These are phyloP conservation scores for Podiceps cristatus DNA, from an alignment of 2,113 vertebrate genomes.

Conservation along the genomic window DNA sequence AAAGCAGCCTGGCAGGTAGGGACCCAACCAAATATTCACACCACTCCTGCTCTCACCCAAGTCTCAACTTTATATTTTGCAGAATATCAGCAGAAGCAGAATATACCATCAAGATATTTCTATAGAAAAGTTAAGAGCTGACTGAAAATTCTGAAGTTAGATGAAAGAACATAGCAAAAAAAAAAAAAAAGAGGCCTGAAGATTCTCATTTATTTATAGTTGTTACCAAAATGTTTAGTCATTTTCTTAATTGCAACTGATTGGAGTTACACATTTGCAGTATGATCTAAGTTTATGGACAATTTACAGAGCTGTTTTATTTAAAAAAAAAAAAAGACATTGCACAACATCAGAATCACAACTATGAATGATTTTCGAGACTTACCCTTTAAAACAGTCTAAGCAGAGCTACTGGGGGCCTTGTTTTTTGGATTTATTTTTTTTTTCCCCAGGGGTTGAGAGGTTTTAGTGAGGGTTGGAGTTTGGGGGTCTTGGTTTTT, in stretches of 20 bases:
- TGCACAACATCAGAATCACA: neutral
- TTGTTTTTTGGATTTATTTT: neutral
- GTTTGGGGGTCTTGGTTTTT: no score
- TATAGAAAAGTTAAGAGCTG: neutral
- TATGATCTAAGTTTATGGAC: neutral
- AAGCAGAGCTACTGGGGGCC: neutral
- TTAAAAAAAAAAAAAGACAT: neutral
- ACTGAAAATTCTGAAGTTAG: neutral
- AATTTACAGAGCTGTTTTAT: neutral
- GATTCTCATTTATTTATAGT: neutral
- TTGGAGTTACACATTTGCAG: neutral
- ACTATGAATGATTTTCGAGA: neutral
- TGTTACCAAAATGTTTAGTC: neutral
- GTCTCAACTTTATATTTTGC: neutral
- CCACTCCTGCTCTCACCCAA: neutral
- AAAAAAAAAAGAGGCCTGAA: neutral
- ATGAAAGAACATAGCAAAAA: neutral
- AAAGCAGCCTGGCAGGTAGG: neutral
- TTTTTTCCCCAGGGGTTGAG: neutral
- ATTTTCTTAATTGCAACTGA: neutral
- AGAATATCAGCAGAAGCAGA: neutral
- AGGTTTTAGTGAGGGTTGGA: rapidly evolving
- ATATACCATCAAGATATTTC: neutral
- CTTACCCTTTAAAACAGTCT: neutral
- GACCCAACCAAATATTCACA: neutral